A percentile compares a stretch with the other conserved stretches of the same genome.
Conservation (phyloP, 2,797 vertebrate species). For the Lophius americanus region DNA sequence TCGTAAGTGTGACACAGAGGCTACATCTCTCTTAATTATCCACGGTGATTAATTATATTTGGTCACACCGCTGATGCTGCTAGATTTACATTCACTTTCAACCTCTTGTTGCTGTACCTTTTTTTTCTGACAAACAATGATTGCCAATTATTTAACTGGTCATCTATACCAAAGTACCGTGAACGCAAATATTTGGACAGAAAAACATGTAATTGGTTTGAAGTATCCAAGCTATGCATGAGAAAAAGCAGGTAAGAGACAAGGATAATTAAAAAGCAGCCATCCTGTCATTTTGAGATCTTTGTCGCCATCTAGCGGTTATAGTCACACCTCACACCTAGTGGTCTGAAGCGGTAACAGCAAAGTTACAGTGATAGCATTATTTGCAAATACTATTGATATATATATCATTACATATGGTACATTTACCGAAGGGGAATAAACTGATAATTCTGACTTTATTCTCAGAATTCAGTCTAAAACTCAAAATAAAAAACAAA, state of each 20-base stretch:
- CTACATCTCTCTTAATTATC: neutral
- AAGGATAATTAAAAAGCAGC: neutral
- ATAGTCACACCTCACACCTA: neutral
- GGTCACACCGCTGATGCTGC: neutral
- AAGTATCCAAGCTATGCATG: neutral
- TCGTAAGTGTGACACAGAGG: neutral
- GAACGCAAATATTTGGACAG: fast-evolving
- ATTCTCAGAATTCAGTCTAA: too few relatives aligned
- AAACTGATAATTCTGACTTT: too few relatives aligned
- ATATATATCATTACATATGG: too few relatives aligned
- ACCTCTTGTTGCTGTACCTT: neutral
- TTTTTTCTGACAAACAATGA: neutral
- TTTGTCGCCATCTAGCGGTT: conserved; percentile 47
- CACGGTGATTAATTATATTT: too few relatives aligned
- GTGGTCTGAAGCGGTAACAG: neutral
- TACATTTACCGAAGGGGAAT: too few relatives aligned
- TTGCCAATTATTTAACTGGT: neutral
- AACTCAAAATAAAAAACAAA: too few relatives aligned
- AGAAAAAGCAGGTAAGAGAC: neutral
- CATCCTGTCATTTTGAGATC: neutral
- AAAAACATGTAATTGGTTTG: neutral
- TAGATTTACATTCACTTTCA: neutral
- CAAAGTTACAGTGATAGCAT: too few relatives aligned
- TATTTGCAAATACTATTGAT: too few relatives aligned
- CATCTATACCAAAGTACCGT: fast-evolving